Evolutionary conservation across 2,888 invertebrate genomes (phyloP).

Genomic region (Mythimna loreyi): DNA sequence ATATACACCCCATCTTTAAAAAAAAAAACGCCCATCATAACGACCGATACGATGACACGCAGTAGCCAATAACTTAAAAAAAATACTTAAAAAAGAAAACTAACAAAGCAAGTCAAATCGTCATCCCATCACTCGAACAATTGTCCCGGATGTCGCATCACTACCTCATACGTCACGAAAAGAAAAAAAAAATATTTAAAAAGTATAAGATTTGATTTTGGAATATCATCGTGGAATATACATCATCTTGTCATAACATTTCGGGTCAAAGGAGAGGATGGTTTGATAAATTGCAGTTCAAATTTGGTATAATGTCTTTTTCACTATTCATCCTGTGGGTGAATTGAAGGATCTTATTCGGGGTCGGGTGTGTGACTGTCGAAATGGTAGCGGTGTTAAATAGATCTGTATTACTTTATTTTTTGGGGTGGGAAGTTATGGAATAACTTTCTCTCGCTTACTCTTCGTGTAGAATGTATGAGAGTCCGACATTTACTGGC

Average conservation of each 20-base stretch:
- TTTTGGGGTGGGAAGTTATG: too few species aligned
- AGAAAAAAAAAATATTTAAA: conserved; percentile 76
- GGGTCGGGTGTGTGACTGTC: conserved; percentile 70
- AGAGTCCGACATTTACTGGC: too few species aligned
- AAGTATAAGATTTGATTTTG: conserved; percentile 78
- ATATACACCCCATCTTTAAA: conserved; percentile 8
- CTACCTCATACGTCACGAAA: conserved; percentile 71
- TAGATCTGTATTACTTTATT: conserved; percentile 61
- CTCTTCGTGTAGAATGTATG: too few species aligned
- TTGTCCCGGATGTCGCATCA: conserved; percentile 87
- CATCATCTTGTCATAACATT: conserved; percentile 90
- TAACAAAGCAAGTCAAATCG: conserved; percentile 74
- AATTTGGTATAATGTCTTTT: conserved; percentile 90
- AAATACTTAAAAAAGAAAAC: conserved; percentile 65
- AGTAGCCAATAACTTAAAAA: conserved; percentile 70
- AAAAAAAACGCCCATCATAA: conserved; percentile 45
- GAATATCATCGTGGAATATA: conserved; percentile 89
- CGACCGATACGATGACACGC: conserved; percentile 69
- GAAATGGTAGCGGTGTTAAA: conserved; percentile 60
- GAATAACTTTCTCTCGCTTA: too few species aligned
- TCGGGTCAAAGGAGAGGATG: conserved; percentile 88
- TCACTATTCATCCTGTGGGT: conserved; percentile 80
- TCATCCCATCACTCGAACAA: conserved; percentile 83
- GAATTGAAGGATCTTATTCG: conserved; percentile 81
- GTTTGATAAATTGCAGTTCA: conserved; percentile 89